Percentiles rank a stretch among this genome's conserved stretches.
Conservation (phyloP, 2,888 invertebrate species). For the Eupithecia vulgata region DNA sequence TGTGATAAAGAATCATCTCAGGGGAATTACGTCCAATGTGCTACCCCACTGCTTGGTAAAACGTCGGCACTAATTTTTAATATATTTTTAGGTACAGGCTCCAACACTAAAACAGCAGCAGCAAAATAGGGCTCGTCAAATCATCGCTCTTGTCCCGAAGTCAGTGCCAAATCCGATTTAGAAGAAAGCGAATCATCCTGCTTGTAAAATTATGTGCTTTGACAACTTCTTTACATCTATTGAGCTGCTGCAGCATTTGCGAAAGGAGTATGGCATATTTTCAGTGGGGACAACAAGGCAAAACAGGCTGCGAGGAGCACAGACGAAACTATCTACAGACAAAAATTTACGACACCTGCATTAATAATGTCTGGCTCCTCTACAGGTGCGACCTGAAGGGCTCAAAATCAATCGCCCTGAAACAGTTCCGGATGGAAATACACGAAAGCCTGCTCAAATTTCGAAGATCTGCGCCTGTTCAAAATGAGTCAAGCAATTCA, state of each 20-base stretch:
- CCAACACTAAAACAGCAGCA: neutral
- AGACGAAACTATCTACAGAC: neutral
- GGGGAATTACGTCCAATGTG: neutral
- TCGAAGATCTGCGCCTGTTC: no score
- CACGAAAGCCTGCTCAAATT: no score
- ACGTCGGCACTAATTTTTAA: neutral
- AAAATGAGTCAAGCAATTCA: no score
- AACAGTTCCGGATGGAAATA: no score
- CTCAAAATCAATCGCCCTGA: no score
- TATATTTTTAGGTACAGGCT: constrained; percentile 3
- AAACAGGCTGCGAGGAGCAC: constrained; percentile 24
- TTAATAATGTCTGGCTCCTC: no score
- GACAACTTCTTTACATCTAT: constrained; percentile 28
- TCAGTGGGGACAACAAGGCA: constrained; percentile 27
- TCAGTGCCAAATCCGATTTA: neutral
- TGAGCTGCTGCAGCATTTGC: constrained; percentile 26
- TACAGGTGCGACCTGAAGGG: no score
- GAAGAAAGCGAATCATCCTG: neutral
- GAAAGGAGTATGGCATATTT: constrained; percentile 30
- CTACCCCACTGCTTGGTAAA: neutral
- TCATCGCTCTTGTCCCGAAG: neutral
- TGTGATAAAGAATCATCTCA: neutral
- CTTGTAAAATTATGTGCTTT: neutral
- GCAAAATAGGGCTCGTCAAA: neutral
- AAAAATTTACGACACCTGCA: no score